Percentiles rank a stretch among this genome's conserved stretches.
Evolutionary conservation across 2,113 vertebrate genomes (phyloP).

Genomic region (Etia nguti): DNA sequence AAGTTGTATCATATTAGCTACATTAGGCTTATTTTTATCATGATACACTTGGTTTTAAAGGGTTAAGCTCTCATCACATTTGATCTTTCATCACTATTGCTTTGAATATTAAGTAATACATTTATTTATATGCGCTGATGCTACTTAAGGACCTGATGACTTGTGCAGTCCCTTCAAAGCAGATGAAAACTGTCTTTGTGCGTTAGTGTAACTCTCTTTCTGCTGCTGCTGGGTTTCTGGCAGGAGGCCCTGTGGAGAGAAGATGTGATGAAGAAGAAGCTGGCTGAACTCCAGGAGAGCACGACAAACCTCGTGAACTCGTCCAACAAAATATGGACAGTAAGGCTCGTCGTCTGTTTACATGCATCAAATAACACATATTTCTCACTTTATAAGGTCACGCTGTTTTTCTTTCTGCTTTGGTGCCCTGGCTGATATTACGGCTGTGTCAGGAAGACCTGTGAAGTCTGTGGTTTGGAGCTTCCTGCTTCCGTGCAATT

Average conservation of each 20-base stretch:
- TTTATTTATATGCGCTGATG: background rate
- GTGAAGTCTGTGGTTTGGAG: conserved; percentile 57
- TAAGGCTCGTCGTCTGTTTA: conserved; percentile 14
- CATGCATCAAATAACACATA: background rate
- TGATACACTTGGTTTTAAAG: background rate
- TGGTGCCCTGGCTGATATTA: background rate
- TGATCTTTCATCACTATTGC: background rate
- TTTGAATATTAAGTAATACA: background rate
- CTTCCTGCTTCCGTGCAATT: conserved; percentile 56
- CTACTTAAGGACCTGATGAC: background rate
- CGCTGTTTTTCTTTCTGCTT: background rate
- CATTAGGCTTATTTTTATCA: background rate
- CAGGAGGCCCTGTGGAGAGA: conserved; percentile 77
- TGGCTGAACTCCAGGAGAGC: conserved; percentile 59
- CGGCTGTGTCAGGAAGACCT: conserved; percentile 33
- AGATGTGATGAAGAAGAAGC: conserved; percentile 67
- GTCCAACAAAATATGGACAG: conserved; percentile 67
- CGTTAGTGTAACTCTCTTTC: background rate
- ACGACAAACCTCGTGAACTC: conserved; percentile 54
- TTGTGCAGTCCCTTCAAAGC: background rate
- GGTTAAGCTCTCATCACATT: accelerated
- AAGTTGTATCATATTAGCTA: background rate
- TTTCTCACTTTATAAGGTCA: background rate
- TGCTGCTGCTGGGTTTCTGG: background rate
- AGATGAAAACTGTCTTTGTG: background rate